Conservation (phyloP, 2,888 invertebrate species). For the Stratiomys singularior region DNA sequence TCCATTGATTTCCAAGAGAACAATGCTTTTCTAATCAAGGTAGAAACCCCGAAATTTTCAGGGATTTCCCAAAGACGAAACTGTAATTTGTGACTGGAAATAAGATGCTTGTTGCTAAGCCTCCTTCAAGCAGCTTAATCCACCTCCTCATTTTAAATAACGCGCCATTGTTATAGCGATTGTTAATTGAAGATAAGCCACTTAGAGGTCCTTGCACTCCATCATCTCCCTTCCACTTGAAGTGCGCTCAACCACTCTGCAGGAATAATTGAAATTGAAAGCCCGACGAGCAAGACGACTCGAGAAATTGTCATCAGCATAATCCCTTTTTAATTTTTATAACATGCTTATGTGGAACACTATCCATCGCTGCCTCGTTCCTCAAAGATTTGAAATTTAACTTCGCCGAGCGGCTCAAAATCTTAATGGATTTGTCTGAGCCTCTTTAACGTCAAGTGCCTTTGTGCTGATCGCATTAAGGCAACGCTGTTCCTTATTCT, state of each 20-base stretch:
- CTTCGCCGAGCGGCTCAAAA: background rate
- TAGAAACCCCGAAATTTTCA: too few relatives aligned
- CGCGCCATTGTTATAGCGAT: too few relatives aligned
- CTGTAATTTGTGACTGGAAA: too few relatives aligned
- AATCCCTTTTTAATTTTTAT: conserved; percentile 9
- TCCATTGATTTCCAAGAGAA: too few relatives aligned
- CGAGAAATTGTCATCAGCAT: background rate
- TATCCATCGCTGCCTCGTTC: background rate
- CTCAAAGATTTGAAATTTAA: background rate
- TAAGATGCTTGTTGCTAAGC: too few relatives aligned
- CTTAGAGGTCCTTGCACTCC: too few relatives aligned
- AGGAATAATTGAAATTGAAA: background rate
- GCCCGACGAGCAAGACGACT: background rate
- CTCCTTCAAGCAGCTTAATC: too few relatives aligned
- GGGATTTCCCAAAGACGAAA: too few relatives aligned
- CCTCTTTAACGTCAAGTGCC: background rate
- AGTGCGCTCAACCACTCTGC: background rate
- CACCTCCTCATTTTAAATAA: too few relatives aligned
- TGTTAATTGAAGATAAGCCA: too few relatives aligned
- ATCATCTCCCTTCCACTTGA: too few relatives aligned
- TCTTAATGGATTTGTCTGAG: conserved; percentile 18
- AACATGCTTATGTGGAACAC: background rate
- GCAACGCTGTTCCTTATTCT: background rate
- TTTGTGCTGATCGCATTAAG: conserved; percentile 11
- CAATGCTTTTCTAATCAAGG: too few relatives aligned